These are phyloP conservation scores for Chrysolina americana DNA, from an alignment of 2,888 invertebrate genomes.

Conservation along the genomic window DNA sequence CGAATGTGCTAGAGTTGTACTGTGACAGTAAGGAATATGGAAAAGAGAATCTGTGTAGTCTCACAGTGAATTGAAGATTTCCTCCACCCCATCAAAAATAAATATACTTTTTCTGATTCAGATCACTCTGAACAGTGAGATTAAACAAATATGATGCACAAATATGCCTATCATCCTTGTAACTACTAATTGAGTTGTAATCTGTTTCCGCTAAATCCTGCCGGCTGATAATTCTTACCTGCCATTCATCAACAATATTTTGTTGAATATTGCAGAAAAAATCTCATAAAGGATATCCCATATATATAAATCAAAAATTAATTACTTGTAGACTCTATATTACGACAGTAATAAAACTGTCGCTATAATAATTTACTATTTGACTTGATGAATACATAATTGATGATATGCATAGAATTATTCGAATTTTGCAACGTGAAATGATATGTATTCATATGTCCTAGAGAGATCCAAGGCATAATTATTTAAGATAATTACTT, in stretches of 20 bases:
- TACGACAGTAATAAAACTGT: constrained; percentile 42
- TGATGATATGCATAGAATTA: constrained; percentile 29
- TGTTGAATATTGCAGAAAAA: constrained; percentile 33
- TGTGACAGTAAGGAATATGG: too few relatives aligned
- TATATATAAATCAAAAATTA: constrained; percentile 45
- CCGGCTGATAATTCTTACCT: not conserved
- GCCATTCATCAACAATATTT: constrained; percentile 35
- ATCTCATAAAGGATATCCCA: constrained; percentile 43
- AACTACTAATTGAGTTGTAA: constrained; percentile 5
- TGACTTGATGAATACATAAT: constrained; percentile 37
- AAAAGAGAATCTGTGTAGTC: too few relatives aligned
- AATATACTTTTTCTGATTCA: too few relatives aligned
- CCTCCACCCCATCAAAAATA: too few relatives aligned
- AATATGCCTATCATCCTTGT: too few relatives aligned
- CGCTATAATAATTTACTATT: constrained; percentile 35
- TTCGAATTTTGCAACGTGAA: constrained; percentile 5
- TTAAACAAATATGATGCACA: too few relatives aligned
- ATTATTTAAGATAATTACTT: not conserved
- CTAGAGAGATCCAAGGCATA: not conserved
- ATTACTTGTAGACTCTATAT: constrained; percentile 36
- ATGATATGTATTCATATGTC: not conserved
- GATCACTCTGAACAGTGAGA: too few relatives aligned
- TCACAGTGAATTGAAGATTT: too few relatives aligned
- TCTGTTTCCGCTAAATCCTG: not conserved
- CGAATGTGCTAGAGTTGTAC: too few relatives aligned